A percentile compares a stretch with the other conserved stretches of the same genome.
These are phyloP conservation scores for Acanthurus lineatus DNA, from an alignment of 2,797 vertebrate genomes.

Conservation along the genomic window DNA sequence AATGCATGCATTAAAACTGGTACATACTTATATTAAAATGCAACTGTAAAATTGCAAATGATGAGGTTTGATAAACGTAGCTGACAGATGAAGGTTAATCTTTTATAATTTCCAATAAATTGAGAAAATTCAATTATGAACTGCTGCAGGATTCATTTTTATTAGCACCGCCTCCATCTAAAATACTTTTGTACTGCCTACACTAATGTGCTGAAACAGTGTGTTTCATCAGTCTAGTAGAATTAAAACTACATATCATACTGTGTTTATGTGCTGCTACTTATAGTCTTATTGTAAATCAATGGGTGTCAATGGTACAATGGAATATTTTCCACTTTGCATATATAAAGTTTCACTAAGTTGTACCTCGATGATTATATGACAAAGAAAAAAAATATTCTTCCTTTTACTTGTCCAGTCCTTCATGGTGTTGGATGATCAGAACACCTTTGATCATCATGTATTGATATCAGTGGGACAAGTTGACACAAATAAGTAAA, in stretches of 20 bases:
- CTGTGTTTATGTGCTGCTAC: not conserved
- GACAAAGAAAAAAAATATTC: too few species aligned
- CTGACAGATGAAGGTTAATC: conserved; percentile 34
- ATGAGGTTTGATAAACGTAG: conserved; percentile 21
- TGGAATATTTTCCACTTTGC: too few species aligned
- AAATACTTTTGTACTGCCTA: not conserved
- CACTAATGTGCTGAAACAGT: conserved; percentile 4
- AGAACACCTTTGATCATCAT: too few species aligned
- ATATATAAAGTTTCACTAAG: too few species aligned
- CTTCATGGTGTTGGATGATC: too few species aligned
- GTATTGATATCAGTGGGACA: not conserved
- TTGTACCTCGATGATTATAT: too few species aligned
- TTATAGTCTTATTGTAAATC: not conserved
- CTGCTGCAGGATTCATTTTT: conserved; percentile 27
- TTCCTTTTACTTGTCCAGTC: too few species aligned
- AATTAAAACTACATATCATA: not conserved
- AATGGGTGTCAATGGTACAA: too few species aligned
- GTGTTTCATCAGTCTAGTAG: not conserved
- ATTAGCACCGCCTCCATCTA: conserved; percentile 2
- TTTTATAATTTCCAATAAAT: conserved; percentile 22
- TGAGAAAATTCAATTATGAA: conserved; percentile 32
- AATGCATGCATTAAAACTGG: not conserved
- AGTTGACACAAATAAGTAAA: not conserved
- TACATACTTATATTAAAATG: conserved; percentile 13
- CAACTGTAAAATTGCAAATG: conserved; percentile 18